Conservation (phyloP, 2,113 vertebrate genomes). For the Murina feae region DNA sequence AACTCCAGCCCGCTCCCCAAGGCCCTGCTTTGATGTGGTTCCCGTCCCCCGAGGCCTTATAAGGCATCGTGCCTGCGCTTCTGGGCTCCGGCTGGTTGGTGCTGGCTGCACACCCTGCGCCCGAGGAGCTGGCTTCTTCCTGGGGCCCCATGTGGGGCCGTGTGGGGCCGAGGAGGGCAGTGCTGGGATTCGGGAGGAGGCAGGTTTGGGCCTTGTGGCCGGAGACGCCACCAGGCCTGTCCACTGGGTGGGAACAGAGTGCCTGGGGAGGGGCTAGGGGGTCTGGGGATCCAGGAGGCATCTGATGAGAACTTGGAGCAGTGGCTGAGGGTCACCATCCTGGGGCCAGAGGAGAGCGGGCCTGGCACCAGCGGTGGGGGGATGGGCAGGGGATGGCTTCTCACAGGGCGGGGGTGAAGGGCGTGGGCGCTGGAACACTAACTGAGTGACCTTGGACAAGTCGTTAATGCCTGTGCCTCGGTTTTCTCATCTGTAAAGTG, state of each 20-base stretch:
- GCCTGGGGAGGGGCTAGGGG: not conserved
- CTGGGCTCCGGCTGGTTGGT: not conserved
- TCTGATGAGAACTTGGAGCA: not conserved
- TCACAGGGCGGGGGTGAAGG: not conserved
- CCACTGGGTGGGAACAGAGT: not conserved
- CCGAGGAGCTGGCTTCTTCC: not conserved
- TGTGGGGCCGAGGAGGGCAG: not conserved
- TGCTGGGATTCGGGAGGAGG: not conserved
- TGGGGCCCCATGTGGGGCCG: not conserved
- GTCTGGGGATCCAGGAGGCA: not conserved
- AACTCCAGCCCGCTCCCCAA: constrained; percentile 59
- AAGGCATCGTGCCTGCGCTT: constrained; percentile 72
- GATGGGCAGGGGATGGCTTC: not conserved
- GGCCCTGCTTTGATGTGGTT: constrained; percentile 81
- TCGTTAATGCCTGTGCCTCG: not conserved
- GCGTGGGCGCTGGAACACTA: not conserved
- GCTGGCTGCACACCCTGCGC: constrained; percentile 20
- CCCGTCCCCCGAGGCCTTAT: constrained; percentile 73
- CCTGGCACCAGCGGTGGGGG: not conserved
- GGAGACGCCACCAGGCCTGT: not conserved
- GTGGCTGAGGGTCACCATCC: not conserved
- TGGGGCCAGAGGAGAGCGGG: not conserved
- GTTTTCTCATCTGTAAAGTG: not conserved
- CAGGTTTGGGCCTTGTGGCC: not conserved
- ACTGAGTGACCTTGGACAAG: not conserved